Evolutionary conservation across 2,113 vertebrate species (phyloP).

Genomic region (Notarius quadriscutis): DNA sequence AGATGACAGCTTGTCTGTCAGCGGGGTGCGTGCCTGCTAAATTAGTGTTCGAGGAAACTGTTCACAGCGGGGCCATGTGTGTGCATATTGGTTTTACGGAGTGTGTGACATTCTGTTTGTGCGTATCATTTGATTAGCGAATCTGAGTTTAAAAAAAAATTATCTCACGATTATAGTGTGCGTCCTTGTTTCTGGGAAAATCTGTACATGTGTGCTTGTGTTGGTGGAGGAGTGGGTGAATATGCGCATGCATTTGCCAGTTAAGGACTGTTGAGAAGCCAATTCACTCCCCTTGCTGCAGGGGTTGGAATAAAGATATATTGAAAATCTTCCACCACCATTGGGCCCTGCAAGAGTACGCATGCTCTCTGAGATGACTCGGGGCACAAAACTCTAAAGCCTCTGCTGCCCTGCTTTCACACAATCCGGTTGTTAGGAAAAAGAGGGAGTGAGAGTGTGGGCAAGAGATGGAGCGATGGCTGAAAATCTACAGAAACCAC

Average conservation of each 20-base stretch:
- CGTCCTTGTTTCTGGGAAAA: background rate
- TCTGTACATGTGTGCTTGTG: background rate
- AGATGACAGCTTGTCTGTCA: slow-evolving; percentile 56
- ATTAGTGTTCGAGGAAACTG: slow-evolving; percentile 54
- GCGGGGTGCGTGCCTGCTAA: slow-evolving; percentile 36
- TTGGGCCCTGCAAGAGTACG: background rate
- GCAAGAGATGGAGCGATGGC: slow-evolving; percentile 2
- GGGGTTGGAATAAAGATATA: slow-evolving; percentile 27
- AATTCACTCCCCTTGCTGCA: slow-evolving; percentile 26
- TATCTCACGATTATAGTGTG: slow-evolving; percentile 1
- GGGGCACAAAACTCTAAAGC: background rate
- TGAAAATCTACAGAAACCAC: slow-evolving; percentile 30
- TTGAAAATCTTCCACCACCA: slow-evolving; percentile 20
- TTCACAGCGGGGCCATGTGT: slow-evolving; percentile 38
- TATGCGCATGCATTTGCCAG: slow-evolving; percentile 23
- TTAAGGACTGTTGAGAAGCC: slow-evolving; percentile 27
- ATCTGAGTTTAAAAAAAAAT: slow-evolving; percentile 10
- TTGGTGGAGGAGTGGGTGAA: background rate
- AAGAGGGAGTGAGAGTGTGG: background rate
- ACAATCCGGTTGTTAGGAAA: slow-evolving; percentile 8
- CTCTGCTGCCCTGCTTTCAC: background rate
- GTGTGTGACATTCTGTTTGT: slow-evolving; percentile 41
- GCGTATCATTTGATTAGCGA: slow-evolving; percentile 11
- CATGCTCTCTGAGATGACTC: slow-evolving; percentile 8
- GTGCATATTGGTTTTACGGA: slow-evolving; percentile 33